Percentiles rank a stretch among this genome's conserved stretches.
Conservation (phyloP, 2,113 vertebrate genomes). For the Sceloporus tristichus region DNA sequence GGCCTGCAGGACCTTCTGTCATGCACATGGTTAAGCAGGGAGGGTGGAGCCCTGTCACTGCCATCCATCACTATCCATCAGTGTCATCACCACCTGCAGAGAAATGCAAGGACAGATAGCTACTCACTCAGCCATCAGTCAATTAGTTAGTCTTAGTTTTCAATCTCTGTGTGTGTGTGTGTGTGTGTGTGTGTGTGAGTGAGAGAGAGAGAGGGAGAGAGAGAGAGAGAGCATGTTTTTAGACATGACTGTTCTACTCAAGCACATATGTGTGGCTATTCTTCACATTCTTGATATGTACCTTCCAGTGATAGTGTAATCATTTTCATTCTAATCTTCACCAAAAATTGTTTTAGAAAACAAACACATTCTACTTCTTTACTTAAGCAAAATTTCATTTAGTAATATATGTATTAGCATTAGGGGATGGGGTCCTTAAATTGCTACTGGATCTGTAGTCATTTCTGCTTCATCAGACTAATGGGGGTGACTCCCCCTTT, state of each 20-base stretch:
- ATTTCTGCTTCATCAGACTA: background rate
- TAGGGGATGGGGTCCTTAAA: background rate
- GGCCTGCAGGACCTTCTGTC: slow-evolving; percentile 88
- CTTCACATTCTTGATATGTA: slow-evolving; percentile 62
- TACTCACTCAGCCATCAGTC: slow-evolving; percentile 66
- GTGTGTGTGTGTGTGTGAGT: slow-evolving; percentile 15
- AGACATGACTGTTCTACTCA: slow-evolving; percentile 22
- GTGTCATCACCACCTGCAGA: slow-evolving; percentile 82
- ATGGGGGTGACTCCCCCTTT: background rate
- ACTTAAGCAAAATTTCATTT: background rate
- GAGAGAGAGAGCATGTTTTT: background rate
- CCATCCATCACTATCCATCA: slow-evolving; percentile 96
- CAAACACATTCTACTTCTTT: background rate
- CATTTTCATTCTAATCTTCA: background rate
- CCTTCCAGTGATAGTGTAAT: background rate
- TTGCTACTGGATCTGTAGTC: background rate
- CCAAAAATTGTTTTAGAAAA: background rate
- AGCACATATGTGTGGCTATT: slow-evolving; percentile 57
- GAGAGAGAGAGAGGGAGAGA: slow-evolving; percentile 22
- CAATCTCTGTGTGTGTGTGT: background rate
- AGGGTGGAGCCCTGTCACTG: slow-evolving; percentile 80
- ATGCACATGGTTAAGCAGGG: slow-evolving; percentile 89
- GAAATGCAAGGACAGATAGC: slow-evolving; percentile 72
- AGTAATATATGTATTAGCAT: too few relatives aligned
- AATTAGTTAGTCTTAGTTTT: slow-evolving; percentile 72